A percentile compares a stretch with the other conserved stretches of the same genome.
phyloP scores from a whole-genome alignment of 1,140 invertebrate species.

The Sitophilus oryzae region DNA sequence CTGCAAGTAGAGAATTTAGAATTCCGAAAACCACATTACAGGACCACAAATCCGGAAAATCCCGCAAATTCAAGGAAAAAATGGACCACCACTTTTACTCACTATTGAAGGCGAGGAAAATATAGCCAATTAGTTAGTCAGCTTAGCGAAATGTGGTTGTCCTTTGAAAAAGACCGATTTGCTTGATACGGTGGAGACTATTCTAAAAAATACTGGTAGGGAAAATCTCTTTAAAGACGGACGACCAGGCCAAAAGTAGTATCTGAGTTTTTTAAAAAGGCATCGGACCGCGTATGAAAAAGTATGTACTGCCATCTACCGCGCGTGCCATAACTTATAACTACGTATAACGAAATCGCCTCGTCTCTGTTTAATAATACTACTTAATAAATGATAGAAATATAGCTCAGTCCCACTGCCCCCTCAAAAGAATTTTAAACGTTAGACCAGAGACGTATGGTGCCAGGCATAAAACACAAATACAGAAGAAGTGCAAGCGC shows the following conservation, averaged over 20 bases:
- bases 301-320: no score
- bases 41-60: slow-evolving; percentile 25
- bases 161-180: slow-evolving; percentile 23
- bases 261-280: no score
- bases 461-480: no score
- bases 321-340: no score
- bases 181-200: slow-evolving; percentile 17
- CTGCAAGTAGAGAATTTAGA: slow-evolving; percentile 16
- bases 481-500: no score
- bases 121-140: slow-evolving; percentile 16
- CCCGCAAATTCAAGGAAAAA: slow-evolving; percentile 16
- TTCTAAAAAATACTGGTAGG: slow-evolving; percentile 11
- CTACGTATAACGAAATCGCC: no score
- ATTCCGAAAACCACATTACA: slow-evolving; percentile 25
- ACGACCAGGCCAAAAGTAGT: slow-evolving; percentile 33
- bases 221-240: slow-evolving; percentile 30
- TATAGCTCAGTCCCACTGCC: no score
- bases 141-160: slow-evolving; percentile 28
- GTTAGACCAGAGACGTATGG: no score
- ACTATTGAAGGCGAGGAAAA: slow-evolving; percentile 20
- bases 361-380: no score
- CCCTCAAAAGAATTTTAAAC: no score
- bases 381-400: no score
- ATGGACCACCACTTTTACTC: slow-evolving; percentile 21
- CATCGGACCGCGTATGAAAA: no score